Evolutionary conservation across 2,888 invertebrate species (phyloP).

Genomic region (Dasypolia templi): DNA sequence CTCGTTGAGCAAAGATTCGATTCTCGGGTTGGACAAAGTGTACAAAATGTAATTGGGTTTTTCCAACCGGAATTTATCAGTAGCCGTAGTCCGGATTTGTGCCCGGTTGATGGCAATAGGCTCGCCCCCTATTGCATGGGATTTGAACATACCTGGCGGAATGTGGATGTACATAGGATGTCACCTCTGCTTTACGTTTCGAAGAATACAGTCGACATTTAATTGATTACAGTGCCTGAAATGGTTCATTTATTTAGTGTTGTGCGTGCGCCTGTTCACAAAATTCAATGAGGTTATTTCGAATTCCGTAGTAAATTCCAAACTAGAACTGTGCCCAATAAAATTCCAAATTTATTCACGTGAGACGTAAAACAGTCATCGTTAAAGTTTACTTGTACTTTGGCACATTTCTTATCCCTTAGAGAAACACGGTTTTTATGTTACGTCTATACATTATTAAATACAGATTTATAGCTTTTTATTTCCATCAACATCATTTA

Average conservation of each 20-base stretch:
- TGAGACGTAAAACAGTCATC: slow-evolving; percentile 44
- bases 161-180: neutral
- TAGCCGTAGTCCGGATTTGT: neutral
- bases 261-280: slow-evolving; percentile 13
- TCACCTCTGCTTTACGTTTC: neutral
- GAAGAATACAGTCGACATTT: neutral
- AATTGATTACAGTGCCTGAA: neutral
- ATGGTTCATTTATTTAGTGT: no score
- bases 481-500: slow-evolving; percentile 54
- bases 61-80: no score
- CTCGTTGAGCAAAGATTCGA: neutral
- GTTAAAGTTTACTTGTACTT: slow-evolving; percentile 50
- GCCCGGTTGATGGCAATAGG: neutral
- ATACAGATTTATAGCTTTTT: slow-evolving; percentile 51
- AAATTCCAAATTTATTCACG: slow-evolving; percentile 53
- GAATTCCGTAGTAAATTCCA: slow-evolving; percentile 38
- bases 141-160: neutral
- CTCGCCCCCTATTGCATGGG: neutral
- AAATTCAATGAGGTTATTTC: slow-evolving; percentile 32
- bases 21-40: neutral
- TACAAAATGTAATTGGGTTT: neutral
- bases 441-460: slow-evolving; percentile 47
- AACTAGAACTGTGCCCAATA: slow-evolving; percentile 40
- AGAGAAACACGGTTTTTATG: slow-evolving; percentile 42
- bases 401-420: slow-evolving; percentile 44